A percentile compares a stretch with the other conserved stretches of the same genome.
Conservation (phyloP, 2,888 invertebrate genomes). For the Fragum sueziense region DNA sequence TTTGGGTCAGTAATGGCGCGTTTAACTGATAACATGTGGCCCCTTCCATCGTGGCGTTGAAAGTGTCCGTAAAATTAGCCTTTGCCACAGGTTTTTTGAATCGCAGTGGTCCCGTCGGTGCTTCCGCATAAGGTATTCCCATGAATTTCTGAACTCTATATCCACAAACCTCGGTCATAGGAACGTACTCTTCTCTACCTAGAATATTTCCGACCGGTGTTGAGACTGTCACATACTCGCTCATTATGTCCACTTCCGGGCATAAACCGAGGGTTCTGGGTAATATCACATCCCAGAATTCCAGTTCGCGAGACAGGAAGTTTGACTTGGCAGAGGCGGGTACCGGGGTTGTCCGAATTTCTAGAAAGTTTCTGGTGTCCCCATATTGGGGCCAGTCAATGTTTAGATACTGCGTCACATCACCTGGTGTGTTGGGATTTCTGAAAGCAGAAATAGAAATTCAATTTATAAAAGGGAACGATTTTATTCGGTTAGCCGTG, state of each 20-base stretch:
- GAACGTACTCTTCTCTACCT: constrained; percentile 2
- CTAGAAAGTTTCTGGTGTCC: background rate
- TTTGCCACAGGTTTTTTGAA: constrained; percentile 14
- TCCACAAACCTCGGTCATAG: background rate
- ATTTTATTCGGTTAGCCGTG: no score
- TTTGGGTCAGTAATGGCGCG: background rate
- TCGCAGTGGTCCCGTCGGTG: background rate
- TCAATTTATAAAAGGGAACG: no score
- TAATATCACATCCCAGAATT: background rate
- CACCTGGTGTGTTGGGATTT: background rate
- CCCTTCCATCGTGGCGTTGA: constrained; percentile 7
- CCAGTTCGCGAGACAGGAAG: background rate
- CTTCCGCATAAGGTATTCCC: constrained; percentile 6
- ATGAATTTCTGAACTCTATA: constrained; percentile 5
- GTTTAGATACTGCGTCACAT: constrained; percentile 4
- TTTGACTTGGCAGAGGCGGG: background rate
- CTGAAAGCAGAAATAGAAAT: constrained; percentile 3
- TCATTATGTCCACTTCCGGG: constrained; percentile 8
- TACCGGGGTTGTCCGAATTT: background rate
- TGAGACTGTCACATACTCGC: background rate
- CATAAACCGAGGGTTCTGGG: background rate
- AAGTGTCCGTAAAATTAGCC: background rate
- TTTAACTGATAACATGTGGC: background rate
- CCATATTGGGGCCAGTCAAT: constrained; percentile 17
- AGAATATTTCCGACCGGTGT: constrained; percentile 9